A percentile compares a stretch with the other conserved stretches of the same genome.
Evolutionary conservation across 2,888 invertebrate genomes (phyloP).

Genomic region (Physocephala rufipes): DNA sequence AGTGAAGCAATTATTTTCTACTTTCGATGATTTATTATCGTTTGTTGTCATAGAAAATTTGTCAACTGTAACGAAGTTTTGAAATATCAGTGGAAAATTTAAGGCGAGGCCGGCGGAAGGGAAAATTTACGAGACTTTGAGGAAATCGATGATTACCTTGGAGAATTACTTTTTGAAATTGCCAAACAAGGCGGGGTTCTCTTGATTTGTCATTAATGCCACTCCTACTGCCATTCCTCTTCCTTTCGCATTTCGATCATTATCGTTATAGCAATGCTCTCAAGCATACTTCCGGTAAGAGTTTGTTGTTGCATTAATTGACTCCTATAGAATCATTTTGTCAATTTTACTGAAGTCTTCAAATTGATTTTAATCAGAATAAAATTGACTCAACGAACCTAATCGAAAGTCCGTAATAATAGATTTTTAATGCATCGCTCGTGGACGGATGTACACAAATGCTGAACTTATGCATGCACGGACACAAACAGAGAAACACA

Average conservation of each 20-base stretch:
- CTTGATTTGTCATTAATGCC: too few species aligned
- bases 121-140: too few species aligned
- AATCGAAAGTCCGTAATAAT: conserved; percentile 46
- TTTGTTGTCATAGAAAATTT: too few species aligned
- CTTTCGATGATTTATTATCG: too few species aligned
- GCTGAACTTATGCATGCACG: background rate
- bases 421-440: conserved; percentile 6
- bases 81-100: too few species aligned
- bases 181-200: background rate
- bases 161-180: background rate
- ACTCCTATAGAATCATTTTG: too few species aligned
- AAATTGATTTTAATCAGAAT: background rate
- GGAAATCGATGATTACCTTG: background rate
- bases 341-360: background rate
- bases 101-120: too few species aligned
- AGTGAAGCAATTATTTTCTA: too few species aligned
- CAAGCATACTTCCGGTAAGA: background rate
- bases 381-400: conserved; percentile 45
- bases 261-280: background rate
- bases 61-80: too few species aligned
- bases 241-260: too few species aligned
- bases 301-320: too few species aligned
- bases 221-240: too few species aligned
- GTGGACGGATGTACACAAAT: background rate
- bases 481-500: conserved; percentile 18